Conservation (phyloP, 2,113 vertebrate species). For the Panthera leo region DNA sequence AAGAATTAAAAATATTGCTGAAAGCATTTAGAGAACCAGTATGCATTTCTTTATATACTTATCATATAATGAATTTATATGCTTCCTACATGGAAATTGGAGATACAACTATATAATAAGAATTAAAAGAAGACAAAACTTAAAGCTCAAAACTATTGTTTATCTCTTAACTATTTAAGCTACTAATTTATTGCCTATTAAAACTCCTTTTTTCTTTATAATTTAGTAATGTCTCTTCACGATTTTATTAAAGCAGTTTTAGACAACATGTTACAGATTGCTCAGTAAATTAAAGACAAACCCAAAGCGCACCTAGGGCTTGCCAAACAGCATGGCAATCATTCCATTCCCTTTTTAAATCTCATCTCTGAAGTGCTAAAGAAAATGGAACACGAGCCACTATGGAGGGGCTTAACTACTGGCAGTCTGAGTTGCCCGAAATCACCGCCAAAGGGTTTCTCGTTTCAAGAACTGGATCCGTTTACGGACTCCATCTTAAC, state of each 20-base stretch:
- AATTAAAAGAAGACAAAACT: constrained; percentile 5
- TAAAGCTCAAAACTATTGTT: neutral
- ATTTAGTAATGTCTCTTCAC: neutral
- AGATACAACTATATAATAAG: neutral
- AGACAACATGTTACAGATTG: neutral
- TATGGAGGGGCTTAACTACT: too few relatives aligned
- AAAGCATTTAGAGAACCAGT: neutral
- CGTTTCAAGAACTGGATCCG: neutral
- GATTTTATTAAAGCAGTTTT: neutral
- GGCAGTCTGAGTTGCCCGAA: neutral
- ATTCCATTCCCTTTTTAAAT: neutral
- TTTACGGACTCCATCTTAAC: neutral
- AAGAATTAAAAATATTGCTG: neutral
- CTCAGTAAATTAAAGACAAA: neutral
- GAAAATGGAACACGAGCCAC: neutral
- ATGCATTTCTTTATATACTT: constrained; percentile 30
- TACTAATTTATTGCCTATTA: neutral
- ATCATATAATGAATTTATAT: constrained; percentile 63
- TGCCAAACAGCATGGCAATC: neutral
- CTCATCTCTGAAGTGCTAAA: neutral
- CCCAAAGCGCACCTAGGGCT: neutral
- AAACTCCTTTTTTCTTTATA: neutral
- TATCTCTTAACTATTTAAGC: neutral
- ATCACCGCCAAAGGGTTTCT: neutral
- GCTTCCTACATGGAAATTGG: constrained; percentile 47